Conservation (phyloP, 2,797 vertebrate species). For the Hyperoplus immaculatus region DNA sequence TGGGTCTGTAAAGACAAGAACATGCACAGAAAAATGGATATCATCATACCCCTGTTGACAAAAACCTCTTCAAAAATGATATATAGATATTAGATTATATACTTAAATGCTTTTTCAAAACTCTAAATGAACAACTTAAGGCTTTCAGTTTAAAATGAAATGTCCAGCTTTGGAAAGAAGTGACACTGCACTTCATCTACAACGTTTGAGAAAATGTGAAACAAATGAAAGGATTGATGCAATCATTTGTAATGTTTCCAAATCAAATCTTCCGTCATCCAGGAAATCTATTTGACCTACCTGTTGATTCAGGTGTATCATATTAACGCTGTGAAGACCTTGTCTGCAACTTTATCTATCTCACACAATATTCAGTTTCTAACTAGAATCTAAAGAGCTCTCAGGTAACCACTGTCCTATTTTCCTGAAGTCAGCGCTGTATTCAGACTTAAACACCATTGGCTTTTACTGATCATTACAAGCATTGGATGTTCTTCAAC, state of each 20-base stretch:
- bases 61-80: no score
- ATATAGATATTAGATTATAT: neutral
- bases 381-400: slow-evolving; percentile 57
- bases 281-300: slow-evolving; percentile 29
- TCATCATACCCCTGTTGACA: neutral
- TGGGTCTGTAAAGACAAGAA: slow-evolving; percentile 58
- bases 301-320: slow-evolving; percentile 41
- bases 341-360: slow-evolving; percentile 65
- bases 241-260: slow-evolving; percentile 30
- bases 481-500: slow-evolving; percentile 1
- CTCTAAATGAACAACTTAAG: neutral
- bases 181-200: neutral
- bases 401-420: slow-evolving; percentile 62
- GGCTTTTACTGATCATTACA: slow-evolving; percentile 24
- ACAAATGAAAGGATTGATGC: neutral
- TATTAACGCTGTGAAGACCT: slow-evolving; percentile 12
- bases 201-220: neutral
- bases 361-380: slow-evolving; percentile 70
- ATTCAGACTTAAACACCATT: slow-evolving; percentile 35
- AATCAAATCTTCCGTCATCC: neutral
- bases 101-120: neutral
- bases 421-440: slow-evolving; percentile 46
- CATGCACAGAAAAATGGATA: neutral
- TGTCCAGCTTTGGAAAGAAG: neutral
- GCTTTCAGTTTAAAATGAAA: neutral